Base-by-base conservation (phyloP, 2,888 invertebrate species). In the Leistus spinibarbis region DNA sequence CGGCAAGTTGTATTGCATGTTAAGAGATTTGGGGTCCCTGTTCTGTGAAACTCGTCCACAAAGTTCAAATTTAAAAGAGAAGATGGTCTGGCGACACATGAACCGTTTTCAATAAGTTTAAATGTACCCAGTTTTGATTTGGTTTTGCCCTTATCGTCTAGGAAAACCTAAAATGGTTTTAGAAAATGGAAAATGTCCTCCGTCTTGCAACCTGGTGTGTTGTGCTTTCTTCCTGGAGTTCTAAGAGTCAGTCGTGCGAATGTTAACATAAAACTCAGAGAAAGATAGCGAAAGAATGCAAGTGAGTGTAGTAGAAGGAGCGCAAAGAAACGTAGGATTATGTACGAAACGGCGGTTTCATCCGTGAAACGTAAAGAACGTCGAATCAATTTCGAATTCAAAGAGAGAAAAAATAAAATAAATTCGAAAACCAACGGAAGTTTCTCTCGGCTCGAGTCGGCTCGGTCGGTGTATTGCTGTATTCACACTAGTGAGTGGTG, bases 351-450 rank as follows among this genome's bases (percentile, higher is more conserved):
- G 65, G 57, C 62, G 71, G 71, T 71, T 69, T 71, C 71, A 71
- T 71, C 72, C 72, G 73, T 73, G 73, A 73, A 73, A 73, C 73
- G 73, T 73, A 67, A 57, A 72, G 73, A 73, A 67, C 73, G 67
- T 40, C 66, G 62, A 73, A 73, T 73, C 73, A 73, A 73, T 73
- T 73, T 73, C 62, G 62, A 73, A 73, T 73, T 73, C 73, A 73
- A 73, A 73, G 73, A 73, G 73, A 73, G 67, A 73, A 73, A 73
- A n/a, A n/a, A n/a, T n/a, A n/a, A n/a, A 73, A 73, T 73, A 73
- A 73, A 67, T 73, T 72, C 72, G 72, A 72, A 72, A 72, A 72
- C 66, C 72, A 27, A 57, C 27, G 62, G 67, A 73, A 73, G 73
- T 73, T 23, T 23, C 13, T 23, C 22, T 23, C 64, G 23, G 20